Conservation (phyloP, 2,113 vertebrate species). For the Centropristis striata region DNA sequence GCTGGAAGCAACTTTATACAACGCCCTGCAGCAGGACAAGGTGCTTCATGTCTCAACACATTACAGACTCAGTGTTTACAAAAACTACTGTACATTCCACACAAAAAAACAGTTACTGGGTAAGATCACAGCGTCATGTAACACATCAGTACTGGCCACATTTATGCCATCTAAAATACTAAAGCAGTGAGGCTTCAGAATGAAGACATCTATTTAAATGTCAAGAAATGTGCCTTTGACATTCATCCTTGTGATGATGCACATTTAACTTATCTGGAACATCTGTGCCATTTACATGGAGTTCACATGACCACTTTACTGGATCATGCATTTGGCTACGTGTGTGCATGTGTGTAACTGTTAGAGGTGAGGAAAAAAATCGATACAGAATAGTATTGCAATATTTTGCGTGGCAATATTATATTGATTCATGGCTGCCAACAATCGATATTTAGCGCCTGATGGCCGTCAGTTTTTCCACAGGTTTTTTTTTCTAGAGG, state of each 20-base stretch:
- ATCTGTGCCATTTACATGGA: background rate
- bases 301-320: background rate
- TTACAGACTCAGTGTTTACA: background rate
- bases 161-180: background rate
- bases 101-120: background rate
- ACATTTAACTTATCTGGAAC: background rate
- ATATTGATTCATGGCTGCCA: no score
- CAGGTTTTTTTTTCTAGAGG: no score
- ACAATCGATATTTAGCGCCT: no score
- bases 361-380: no score
- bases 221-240: background rate
- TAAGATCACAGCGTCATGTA: background rate
- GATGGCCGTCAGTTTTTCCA: no score
- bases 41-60: slow-evolving; percentile 55
- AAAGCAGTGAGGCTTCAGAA: background rate
- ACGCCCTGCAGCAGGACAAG: slow-evolving; percentile 98
- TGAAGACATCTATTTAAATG: background rate
- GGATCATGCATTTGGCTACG: no score
- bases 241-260: background rate
- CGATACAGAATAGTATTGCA: no score
- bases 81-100: background rate
- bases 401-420: no score
- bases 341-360: no score
- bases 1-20: slow-evolving; percentile 98
- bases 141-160: background rate